Percentiles rank a stretch among this genome's conserved stretches.
Evolutionary conservation across 2,113 vertebrate species (phyloP).

Genomic region (Pedionomus torquatus): DNA sequence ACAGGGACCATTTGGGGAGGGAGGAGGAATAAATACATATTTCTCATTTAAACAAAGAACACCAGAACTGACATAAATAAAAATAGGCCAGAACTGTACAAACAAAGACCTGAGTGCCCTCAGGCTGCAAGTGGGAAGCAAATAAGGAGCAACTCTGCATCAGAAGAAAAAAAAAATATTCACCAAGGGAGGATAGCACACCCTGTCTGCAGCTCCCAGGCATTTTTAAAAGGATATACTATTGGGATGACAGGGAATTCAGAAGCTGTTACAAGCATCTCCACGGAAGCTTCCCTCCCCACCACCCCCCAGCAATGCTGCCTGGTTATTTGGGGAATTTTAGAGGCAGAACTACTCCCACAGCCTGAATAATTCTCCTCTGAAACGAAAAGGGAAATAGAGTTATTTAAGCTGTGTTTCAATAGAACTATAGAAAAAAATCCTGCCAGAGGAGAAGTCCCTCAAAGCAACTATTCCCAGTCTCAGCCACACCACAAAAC

Average conservation of each 20-base stretch:
- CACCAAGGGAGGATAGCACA: background rate
- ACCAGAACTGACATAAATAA: background rate
- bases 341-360: conserved; percentile 27
- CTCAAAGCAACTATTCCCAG: background rate
- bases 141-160: background rate
- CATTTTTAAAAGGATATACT: background rate
- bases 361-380: background rate
- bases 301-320: background rate
- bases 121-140: background rate
- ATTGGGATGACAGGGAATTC: background rate
- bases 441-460: background rate
- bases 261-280: background rate
- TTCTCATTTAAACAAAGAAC: background rate
- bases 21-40: background rate
- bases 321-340: background rate
- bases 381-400: conserved; percentile 27
- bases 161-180: background rate
- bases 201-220: background rate
- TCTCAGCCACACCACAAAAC: background rate
- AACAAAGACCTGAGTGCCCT: background rate
- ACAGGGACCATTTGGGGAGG: fast-evolving
- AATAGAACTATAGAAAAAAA: background rate
- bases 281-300: background rate
- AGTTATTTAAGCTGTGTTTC: background rate
- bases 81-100: background rate